Evolutionary conservation across 2,888 invertebrate species (phyloP), one percentile per base, ranked within the genome.

Genomic region (Phyllotreta cruciferae): DNA sequence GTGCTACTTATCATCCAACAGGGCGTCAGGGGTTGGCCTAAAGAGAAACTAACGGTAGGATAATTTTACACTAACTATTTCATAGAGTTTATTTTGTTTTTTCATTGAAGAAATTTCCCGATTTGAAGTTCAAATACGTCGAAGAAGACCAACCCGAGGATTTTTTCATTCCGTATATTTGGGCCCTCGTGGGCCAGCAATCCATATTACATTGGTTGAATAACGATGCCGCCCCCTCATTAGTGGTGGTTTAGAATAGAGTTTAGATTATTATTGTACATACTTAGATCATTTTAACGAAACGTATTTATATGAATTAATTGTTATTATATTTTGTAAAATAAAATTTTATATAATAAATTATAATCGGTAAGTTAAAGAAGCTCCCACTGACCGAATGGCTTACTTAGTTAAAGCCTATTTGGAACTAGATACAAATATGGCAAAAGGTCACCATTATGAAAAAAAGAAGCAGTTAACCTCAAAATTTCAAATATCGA

Each of bases 101-200:
- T 56, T 57, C 6, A 38, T 64, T 84, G 1, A 84, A 97, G 94
- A 98, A 98, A 90, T 98, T 98, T 81, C 98, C 98, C 0, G 98
- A 98, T 76, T 83, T 99, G 50, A 98, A 98, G 82, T 99, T 99
- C 83, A 95, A 97, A 71, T 99, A 99, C 79, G 98, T 99, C 0
- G 99, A 99, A 82, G 99, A 99, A 81, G 98, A 98, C 70, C 90
- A 93, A 62, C 98, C 98, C 0, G 98, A 98, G 80, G 98, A 98
- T 77, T 99, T 99, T 85, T 99, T 99, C 84, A 96, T 98, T 71
- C 99, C 99, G 0, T 99, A 99, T 81, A 94, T 98, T 24, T 99
- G 99, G 99, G 92, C 93, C 2, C 84, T 99, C 57, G 92, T 98
- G 49, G 88, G 75, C 64, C 79, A 81, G 54, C 79, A 81, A 64